Evolutionary conservation across 1,140 invertebrate genomes (phyloP).

Genomic region (Papilio polyxenes): DNA sequence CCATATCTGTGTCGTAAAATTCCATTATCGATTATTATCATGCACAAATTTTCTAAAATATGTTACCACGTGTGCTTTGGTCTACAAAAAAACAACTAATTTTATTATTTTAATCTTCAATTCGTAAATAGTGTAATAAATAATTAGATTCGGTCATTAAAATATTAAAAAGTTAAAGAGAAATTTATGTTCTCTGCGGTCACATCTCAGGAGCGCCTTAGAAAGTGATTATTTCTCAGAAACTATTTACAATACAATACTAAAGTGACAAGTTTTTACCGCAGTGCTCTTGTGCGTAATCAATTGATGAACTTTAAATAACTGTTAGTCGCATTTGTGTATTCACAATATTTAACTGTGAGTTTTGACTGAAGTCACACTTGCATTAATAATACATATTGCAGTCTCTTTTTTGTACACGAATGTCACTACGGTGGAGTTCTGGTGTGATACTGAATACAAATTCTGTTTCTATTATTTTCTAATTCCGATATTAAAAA

Average conservation of each 20-base stretch:
- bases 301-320: background rate
- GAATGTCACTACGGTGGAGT: no score
- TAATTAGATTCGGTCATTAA: background rate
- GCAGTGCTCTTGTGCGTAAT: background rate
- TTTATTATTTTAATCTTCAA: no score
- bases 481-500: background rate
- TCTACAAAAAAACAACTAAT: no score
- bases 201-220: background rate
- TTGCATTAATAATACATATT: no score
- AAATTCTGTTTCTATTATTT: no score
- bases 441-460: no score
- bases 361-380: no score
- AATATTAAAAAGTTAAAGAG: background rate
- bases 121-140: background rate
- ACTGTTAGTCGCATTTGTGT: background rate
- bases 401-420: no score
- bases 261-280: background rate
- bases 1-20: conserved; percentile 21
- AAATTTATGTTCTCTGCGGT: background rate
- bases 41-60: background rate
- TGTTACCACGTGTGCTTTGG: background rate
- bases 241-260: background rate
- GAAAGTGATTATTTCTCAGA: background rate
- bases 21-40: conserved; percentile 11
- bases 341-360: no score